Percentiles rank a stretch among this genome's conserved stretches.
These are phyloP conservation scores for Alethe castanea DNA, from an alignment of 2,113 vertebrate genomes.

Conservation along the genomic window DNA sequence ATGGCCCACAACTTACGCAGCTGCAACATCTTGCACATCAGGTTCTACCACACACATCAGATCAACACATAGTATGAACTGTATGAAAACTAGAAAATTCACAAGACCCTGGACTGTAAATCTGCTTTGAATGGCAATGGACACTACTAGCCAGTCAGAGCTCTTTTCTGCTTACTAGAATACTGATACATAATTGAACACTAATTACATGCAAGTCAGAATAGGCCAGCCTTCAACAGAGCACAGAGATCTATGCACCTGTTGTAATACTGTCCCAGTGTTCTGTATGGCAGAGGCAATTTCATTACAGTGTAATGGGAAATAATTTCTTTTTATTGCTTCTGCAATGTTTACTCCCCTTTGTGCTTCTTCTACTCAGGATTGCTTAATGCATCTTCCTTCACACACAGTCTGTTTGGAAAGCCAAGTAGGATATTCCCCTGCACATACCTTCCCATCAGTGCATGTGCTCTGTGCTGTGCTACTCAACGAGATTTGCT, in stretches of 20 bases:
- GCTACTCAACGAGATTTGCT: neutral
- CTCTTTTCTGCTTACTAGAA: neutral
- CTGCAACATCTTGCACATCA: neutral
- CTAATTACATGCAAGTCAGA: neutral
- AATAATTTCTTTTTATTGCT: conserved; percentile 1
- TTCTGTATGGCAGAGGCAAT: neutral
- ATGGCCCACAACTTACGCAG: neutral
- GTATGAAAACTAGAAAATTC: neutral
- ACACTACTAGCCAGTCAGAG: neutral
- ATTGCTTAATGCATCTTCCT: neutral
- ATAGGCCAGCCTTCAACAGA: neutral
- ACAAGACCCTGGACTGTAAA: neutral
- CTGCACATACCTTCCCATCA: neutral
- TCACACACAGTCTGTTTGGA: neutral
- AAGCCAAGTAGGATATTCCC: neutral
- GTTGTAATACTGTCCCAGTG: neutral
- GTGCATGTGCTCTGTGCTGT: neutral
- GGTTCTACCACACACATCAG: neutral
- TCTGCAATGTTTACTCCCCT: neutral
- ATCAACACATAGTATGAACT: neutral
- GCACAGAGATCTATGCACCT: neutral
- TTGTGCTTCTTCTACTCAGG: neutral
- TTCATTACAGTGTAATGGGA: neutral
- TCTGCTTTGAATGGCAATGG: neutral
- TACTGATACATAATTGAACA: neutral